Base-by-base conservation (phyloP, 2,888 invertebrate genomes). In the Drosophila mettleri region DNA sequence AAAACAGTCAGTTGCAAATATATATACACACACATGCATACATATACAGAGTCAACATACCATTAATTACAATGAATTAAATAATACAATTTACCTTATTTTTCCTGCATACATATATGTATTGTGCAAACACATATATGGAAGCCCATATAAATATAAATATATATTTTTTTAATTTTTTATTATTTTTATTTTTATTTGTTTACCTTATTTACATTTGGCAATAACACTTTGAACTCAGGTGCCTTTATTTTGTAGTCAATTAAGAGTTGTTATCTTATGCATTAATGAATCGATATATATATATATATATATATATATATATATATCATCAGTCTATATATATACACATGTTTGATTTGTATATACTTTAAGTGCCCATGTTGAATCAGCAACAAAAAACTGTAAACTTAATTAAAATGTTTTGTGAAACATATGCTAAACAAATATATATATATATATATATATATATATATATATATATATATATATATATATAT, bases 171-270 rank as follows among this genome's bases (percentile, higher is more conserved):
- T 80, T 69, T 68, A 66, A 63, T 24, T 43, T 48, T 41, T 67
- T 52, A 59, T 74, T 20, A 45, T 54, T 52, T 46, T 62, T 46
- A 41, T 53, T 49, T 41, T 62, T 49, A 57, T 61, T 46, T 66
- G 34, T 55, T 74, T 70, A 71, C 61, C 55, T 78, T 71, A 74
- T 69, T 66, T 80, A 80, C 61, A 79, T 78, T 78, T 81, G 81
- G 81, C 81, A 85, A 80, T 71, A 85, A 87, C 83, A 83, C 73
- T 81, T 86, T 86, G 83, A 90, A 90, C 90, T 90, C 90, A 90
- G 90, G 90, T 90, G 90, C 90, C 90, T 90, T 90, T 82, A 81
- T 81, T 89, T 89, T 71, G 74, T 90, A 91, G 91, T 90, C 90
- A 89, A 74, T 86, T 90, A 90, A 90, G 87, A 62, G 83, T 86